Conservation (phyloP, 2,888 invertebrate species). For the Aspidiotus destructor region DNA sequence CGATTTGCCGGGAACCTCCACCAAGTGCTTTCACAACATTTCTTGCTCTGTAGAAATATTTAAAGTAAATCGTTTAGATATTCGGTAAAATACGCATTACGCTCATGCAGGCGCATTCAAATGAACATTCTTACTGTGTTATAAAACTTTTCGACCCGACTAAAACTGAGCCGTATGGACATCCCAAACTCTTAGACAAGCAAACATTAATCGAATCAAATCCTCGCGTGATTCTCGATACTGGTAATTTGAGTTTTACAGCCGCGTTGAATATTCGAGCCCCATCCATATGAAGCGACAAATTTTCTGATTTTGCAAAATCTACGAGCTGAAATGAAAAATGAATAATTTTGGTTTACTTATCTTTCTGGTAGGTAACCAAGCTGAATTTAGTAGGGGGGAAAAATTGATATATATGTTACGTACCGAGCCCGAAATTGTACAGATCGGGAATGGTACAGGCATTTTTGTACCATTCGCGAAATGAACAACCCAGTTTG, state of each 20-base stretch:
- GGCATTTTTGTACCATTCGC: too few species aligned
- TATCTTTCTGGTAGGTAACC: background rate
- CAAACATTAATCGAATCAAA: conserved; percentile 79
- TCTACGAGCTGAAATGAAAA: conserved; percentile 35
- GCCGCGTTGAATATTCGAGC: conserved; percentile 86
- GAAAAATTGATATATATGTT: too few species aligned
- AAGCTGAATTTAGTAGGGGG: too few species aligned
- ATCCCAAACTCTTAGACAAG: conserved; percentile 82
- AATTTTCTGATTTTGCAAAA: conserved; percentile 40
- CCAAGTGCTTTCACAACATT: conserved; percentile 78
- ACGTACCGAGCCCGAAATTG: too few species aligned
- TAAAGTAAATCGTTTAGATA: too few species aligned
- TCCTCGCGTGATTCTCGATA: conserved; percentile 55
- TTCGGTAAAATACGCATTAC: too few species aligned
- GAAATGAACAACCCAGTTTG: too few species aligned
- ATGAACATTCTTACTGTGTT: background rate
- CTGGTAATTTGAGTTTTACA: conserved; percentile 54
- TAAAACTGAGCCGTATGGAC: conserved; percentile 78
- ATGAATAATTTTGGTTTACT: background rate
- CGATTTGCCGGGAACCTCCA: conserved; percentile 88
- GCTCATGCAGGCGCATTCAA: too few species aligned
- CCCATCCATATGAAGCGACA: conserved; percentile 85
- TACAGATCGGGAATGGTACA: too few species aligned
- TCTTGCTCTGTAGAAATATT: conserved; percentile 53
- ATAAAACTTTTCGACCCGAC: conserved; percentile 67